Conservation (phyloP, 2,113 vertebrate species). For the Vulpes ferrilata region DNA sequence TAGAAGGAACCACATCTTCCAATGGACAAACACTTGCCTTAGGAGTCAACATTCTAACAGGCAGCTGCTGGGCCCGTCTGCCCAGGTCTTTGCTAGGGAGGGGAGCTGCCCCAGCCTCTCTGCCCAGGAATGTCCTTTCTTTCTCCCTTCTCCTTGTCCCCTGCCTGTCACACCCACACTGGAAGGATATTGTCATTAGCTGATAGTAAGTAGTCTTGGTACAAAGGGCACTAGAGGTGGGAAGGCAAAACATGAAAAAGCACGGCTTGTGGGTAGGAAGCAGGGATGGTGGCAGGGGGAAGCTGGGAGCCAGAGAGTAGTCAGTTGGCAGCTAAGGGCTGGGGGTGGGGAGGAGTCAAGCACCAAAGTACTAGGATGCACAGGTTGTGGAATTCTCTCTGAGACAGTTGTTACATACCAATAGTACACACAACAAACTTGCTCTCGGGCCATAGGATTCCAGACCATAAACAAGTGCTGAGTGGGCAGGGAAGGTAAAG, state of each 20-base stretch:
- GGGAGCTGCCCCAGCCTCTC: not conserved
- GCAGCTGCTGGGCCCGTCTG: accelerated
- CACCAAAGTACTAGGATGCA: not conserved
- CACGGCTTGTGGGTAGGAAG: not conserved
- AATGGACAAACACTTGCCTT: not conserved
- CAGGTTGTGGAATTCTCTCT: not conserved
- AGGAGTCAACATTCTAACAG: not conserved
- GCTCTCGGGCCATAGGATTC: no score
- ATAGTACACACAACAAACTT: not conserved
- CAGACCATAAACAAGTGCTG: not conserved
- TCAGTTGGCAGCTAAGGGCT: not conserved
- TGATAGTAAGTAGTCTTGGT: no score
- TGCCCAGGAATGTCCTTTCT: not conserved
- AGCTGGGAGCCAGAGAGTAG: not conserved
- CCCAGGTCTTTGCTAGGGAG: not conserved
- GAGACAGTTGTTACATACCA: not conserved
- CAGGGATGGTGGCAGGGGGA: no score
- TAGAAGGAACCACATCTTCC: not conserved
- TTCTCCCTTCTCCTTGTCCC: not conserved
- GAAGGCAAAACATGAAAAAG: not conserved
- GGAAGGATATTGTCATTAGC: not conserved
- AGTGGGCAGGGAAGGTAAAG: not conserved
- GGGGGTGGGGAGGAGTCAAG: no score
- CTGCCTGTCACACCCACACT: not conserved
- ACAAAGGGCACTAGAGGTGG: not conserved